These are phyloP conservation scores for Hippopotamus amphibius DNA, from an alignment of 2,113 vertebrate genomes.

Conservation along the genomic window DNA sequence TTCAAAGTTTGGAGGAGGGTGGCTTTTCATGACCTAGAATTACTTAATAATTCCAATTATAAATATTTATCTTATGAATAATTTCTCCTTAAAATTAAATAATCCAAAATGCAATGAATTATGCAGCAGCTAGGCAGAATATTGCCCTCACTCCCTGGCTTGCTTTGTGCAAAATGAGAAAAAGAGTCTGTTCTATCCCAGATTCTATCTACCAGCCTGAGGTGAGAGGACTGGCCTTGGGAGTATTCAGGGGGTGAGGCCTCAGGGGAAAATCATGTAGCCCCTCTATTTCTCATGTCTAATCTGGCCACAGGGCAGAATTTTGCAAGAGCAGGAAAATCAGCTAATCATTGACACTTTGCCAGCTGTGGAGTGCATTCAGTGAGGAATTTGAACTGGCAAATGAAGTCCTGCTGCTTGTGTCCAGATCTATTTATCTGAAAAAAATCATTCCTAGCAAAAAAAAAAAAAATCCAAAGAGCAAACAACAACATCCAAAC, in stretches of 20 bases:
- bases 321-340: background rate
- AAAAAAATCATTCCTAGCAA: background rate
- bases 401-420: slow-evolving; percentile 23
- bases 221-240: background rate
- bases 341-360: background rate
- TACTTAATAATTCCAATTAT: slow-evolving; percentile 36
- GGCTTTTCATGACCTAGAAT: background rate
- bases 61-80: slow-evolving; percentile 52
- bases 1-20: background rate
- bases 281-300: background rate
- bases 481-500: slow-evolving; percentile 60
- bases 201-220: background rate
- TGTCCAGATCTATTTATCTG: slow-evolving; percentile 61
- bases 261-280: background rate
- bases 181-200: background rate
- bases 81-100: slow-evolving; percentile 45
- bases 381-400: background rate
- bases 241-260: no score
- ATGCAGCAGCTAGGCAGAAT: background rate
- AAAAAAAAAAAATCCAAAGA: slow-evolving; percentile 7
- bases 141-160: background rate
- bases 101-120: background rate
- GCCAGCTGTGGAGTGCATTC: background rate
- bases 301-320: background rate
- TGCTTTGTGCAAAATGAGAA: background rate